Evolutionary conservation across 53 echinoderm and acorn worm species (phyloP).

Genomic region (Temnopleurus reevesii): DNA sequence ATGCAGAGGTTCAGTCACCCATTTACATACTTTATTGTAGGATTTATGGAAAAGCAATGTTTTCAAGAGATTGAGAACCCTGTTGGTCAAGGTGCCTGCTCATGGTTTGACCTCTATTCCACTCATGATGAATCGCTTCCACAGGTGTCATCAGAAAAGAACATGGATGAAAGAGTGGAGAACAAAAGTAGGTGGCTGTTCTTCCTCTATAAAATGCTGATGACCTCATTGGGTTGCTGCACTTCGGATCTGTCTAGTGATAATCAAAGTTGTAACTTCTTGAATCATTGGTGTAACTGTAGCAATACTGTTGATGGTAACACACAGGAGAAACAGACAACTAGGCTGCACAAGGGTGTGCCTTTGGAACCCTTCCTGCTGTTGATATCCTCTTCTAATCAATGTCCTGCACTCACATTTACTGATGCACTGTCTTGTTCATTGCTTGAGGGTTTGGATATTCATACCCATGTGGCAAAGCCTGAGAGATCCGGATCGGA

Average conservation of each 20-base stretch:
- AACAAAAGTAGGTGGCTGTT: not conserved
- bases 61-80: not conserved
- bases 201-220: not conserved
- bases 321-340: not conserved
- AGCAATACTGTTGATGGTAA: not conserved
- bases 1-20: not conserved
- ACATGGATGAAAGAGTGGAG: not conserved
- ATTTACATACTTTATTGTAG: not conserved
- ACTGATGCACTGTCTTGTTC: too few species aligned
- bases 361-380: not conserved
- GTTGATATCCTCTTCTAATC: not conserved
- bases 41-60: not conserved
- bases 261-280: not conserved
- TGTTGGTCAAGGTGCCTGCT: not conserved
- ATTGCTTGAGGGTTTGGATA: not conserved
- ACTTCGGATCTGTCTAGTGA: not conserved
- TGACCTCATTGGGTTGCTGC: not conserved
- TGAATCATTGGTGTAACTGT: not conserved
- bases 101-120: not conserved
- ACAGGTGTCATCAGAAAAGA: not conserved
- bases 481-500: not conserved
- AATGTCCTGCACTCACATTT: not conserved
- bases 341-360: not conserved
- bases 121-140: not conserved
- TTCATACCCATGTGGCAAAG: not conserved